phyloP scores from a whole-genome alignment of 2,888 invertebrate species.

The Rotaria macrura region DNA sequence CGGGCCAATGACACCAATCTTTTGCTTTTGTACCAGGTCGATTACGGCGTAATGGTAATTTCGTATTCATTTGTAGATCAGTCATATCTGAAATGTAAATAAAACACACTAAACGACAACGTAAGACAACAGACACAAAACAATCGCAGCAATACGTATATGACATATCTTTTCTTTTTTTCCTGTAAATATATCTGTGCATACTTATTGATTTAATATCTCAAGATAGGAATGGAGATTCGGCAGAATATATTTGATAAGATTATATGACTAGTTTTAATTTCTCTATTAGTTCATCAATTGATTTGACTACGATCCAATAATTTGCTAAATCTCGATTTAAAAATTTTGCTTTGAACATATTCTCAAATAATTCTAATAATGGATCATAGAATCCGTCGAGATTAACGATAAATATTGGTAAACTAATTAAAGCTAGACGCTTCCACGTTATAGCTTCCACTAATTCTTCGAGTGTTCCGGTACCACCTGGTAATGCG shows the following conservation, averaged over 20 bases:
- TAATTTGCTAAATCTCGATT: background rate
- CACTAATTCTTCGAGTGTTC: conserved; percentile 1
- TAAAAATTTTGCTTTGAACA: background rate
- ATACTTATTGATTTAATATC: too few species aligned
- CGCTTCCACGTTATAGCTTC: conserved; percentile 11
- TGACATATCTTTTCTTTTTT: too few species aligned
- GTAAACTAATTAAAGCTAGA: background rate
- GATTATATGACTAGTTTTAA: background rate
- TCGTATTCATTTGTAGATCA: background rate
- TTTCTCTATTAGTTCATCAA: background rate
- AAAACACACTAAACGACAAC: background rate
- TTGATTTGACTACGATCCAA: background rate
- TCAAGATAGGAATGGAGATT: too few species aligned
- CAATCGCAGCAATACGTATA: too few species aligned
- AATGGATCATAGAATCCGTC: conserved; percentile 5
- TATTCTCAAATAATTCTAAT: background rate
- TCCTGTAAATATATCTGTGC: too few species aligned
- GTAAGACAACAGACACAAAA: too few species aligned
- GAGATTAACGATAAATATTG: background rate
- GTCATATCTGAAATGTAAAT: background rate
- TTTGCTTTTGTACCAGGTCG: conserved; percentile 9
- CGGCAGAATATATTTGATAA: too few species aligned
- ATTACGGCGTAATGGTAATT: conserved; percentile 20
- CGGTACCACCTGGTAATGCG: background rate
- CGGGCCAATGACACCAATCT: conserved; percentile 88